These are phyloP conservation scores for Morus bassanus DNA, from an alignment of 2,797 vertebrate genomes.

Conservation along the genomic window DNA sequence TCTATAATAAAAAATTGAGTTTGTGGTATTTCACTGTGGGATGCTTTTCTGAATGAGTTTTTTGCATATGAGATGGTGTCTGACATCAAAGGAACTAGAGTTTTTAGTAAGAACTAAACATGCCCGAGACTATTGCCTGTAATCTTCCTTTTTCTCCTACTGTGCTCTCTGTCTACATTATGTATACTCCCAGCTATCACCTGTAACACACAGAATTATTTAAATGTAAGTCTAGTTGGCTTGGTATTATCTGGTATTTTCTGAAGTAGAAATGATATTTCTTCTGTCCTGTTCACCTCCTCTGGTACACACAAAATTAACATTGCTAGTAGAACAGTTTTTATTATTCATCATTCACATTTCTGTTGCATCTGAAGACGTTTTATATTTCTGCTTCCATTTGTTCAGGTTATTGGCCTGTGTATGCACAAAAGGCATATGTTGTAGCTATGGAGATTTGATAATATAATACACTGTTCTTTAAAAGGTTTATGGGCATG, in stretches of 20 bases:
- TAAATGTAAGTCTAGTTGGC: neutral
- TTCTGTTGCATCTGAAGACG: neutral
- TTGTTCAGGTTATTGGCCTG: neutral
- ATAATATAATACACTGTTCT: neutral
- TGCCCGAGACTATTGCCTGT: accelerated
- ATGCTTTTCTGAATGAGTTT: neutral
- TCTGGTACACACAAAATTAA: neutral
- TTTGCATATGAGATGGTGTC: neutral
- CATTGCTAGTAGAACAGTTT: neutral
- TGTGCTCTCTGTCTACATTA: neutral
- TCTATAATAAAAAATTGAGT: neutral
- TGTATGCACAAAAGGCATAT: neutral
- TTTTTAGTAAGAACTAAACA: neutral
- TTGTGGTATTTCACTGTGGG: neutral
- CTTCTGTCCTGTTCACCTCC: neutral
- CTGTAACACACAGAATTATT: neutral
- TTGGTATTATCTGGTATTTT: neutral
- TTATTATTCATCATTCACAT: neutral
- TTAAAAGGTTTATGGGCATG: neutral
- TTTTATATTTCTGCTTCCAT: neutral
- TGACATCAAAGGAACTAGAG: neutral
- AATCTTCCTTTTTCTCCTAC: neutral
- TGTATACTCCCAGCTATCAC: neutral
- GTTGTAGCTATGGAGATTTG: neutral
- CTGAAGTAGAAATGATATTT: neutral